These are phyloP conservation scores for Ophion ventricosus DNA, from an alignment of 2,888 invertebrate genomes.

Conservation along the genomic window DNA sequence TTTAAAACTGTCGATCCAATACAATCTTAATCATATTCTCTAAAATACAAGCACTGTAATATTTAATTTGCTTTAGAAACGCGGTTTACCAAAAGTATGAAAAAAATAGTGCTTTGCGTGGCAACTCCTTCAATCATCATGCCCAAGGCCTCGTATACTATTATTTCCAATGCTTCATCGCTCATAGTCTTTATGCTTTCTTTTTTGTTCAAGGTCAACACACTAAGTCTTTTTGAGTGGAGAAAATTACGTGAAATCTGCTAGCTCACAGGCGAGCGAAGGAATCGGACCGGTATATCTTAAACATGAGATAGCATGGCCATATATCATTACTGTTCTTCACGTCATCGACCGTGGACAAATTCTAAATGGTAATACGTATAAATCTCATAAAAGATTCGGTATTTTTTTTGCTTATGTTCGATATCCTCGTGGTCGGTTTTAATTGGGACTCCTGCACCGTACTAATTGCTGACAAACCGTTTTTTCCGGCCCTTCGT, in stretches of 20 bases:
- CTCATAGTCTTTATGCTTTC: background rate
- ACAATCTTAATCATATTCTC: too few species aligned
- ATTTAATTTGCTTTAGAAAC: too few species aligned
- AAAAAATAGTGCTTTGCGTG: too few species aligned
- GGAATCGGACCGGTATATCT: background rate
- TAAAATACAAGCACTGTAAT: too few species aligned
- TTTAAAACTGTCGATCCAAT: too few species aligned
- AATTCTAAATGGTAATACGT: constrained; percentile 35
- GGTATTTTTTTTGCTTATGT: constrained; percentile 33
- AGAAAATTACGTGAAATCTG: background rate
- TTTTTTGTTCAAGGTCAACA: background rate
- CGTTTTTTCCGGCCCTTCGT: constrained; percentile 62
- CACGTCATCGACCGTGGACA: constrained; percentile 11
- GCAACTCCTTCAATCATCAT: background rate
- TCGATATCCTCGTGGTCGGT: constrained; percentile 31
- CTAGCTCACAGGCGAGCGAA: background rate
- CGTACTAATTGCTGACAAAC: constrained; percentile 70
- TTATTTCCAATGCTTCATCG: background rate
- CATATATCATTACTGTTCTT: constrained; percentile 29
- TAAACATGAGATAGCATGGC: constrained; percentile 13
- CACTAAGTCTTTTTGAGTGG: background rate
- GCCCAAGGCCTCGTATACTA: background rate
- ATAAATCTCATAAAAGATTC: constrained; percentile 28
- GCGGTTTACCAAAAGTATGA: too few species aligned
- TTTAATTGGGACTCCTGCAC: constrained; percentile 53